Percentiles rank a stretch among this genome's conserved stretches.
Evolutionary conservation across 2,797 vertebrate genomes (phyloP).

Genomic region (Stomatorhinus walkeri): DNA sequence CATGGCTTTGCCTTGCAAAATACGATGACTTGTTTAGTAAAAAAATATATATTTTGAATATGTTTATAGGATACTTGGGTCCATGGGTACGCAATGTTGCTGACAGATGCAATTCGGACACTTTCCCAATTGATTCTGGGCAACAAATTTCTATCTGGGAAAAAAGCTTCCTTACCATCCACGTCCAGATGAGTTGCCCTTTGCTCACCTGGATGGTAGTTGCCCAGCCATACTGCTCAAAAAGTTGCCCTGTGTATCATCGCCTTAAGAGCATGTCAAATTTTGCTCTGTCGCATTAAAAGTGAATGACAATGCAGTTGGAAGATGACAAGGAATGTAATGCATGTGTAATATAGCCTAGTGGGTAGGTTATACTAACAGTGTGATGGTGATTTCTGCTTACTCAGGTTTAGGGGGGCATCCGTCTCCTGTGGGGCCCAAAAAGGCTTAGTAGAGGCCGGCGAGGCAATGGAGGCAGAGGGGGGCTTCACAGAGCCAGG

Average conservation of each 20-base stretch:
- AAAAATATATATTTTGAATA: not conserved
- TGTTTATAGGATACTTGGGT: not conserved
- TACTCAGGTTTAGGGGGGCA: slow-evolving; percentile 90
- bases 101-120: not conserved
- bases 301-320: not conserved
- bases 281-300: not conserved
- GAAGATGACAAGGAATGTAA: not conserved
- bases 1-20: not conserved
- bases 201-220: not conserved
- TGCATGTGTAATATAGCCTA: not conserved
- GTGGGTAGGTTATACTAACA: not conserved
- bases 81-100: not conserved
- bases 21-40: not conserved
- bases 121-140: not conserved
- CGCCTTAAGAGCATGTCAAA: not conserved
- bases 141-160: not conserved
- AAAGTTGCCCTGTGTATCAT: not conserved
- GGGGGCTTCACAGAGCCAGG: slow-evolving; percentile 45
- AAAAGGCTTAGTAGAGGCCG: slow-evolving; percentile 66
- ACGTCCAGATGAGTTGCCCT: not conserved
- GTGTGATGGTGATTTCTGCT: not conserved
- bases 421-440: slow-evolving; percentile 86
- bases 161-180: not conserved
- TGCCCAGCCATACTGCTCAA: not conserved
- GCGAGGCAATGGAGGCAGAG: slow-evolving; percentile 54